These are phyloP conservation scores for Aleiodes sp. DNA, from an alignment of 1,140 invertebrate species.

Conservation along the genomic window DNA sequence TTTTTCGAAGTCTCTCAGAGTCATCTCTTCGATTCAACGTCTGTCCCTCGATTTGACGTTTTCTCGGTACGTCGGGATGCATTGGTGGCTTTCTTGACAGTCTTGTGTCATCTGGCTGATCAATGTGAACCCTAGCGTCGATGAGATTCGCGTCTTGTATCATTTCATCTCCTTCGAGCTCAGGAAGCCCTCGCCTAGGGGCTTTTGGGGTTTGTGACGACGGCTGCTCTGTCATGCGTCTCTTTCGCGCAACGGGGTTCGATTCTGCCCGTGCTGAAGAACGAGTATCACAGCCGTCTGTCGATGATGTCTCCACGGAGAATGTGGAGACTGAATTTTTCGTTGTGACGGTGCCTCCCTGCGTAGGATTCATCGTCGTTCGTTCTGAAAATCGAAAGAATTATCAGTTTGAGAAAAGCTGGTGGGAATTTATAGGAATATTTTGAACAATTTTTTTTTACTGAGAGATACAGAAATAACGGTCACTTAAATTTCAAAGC, in stretches of 20 bases:
- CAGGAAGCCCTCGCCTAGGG: conserved; percentile 36
- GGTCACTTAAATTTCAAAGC: too few species aligned
- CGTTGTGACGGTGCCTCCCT: conserved; percentile 58
- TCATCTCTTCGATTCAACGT: conserved; percentile 36
- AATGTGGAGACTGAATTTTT: conserved; percentile 36
- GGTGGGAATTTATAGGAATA: too few species aligned
- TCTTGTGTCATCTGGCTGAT: conserved; percentile 35
- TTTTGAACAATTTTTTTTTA: too few species aligned
- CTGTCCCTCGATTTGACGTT: neutral
- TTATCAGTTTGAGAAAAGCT: neutral
- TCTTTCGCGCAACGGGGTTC: conserved; percentile 50
- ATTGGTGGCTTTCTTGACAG: conserved; percentile 37
- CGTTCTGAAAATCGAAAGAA: conserved; percentile 36
- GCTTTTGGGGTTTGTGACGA: conserved; percentile 47
- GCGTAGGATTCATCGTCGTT: conserved; percentile 51
- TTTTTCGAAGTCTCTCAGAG: conserved; percentile 48
- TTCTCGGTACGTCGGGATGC: conserved; percentile 24
- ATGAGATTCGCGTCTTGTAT: neutral
- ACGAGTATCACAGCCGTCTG: conserved; percentile 26
- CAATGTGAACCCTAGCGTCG: neutral
- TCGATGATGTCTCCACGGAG: conserved; percentile 38
- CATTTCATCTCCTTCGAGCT: neutral
- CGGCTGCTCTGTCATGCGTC: conserved; percentile 45
- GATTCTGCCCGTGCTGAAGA: conserved; percentile 44
- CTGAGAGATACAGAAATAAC: too few species aligned